Percentiles rank a stretch among this genome's conserved stretches.
Evolutionary conservation across 37 sponge, comb jelly and placozoan species (phyloP).

Genomic region (Beroe forskalii): DNA sequence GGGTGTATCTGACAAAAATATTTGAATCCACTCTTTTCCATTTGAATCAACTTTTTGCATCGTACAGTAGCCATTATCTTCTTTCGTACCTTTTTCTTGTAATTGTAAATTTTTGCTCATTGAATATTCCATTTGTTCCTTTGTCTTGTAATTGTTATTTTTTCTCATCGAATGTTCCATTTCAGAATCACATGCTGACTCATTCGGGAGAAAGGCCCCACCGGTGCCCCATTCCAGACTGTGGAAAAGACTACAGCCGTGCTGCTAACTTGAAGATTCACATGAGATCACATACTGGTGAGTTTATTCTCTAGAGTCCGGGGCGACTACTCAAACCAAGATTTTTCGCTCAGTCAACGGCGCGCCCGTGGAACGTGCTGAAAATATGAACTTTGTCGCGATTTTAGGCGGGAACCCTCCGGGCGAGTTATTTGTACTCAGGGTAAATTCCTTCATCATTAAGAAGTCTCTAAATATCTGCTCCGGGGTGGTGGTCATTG

Average conservation of each 20-base stretch:
- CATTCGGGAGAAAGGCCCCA: slow-evolving; percentile 17
- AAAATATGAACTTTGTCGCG: slow-evolving; percentile 31
- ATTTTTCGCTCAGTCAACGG: neutral
- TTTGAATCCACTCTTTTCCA: too few species aligned
- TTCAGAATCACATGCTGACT: slow-evolving; percentile 56
- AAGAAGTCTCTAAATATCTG: slow-evolving; percentile 36
- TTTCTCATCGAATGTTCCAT: slow-evolving; percentile 2
- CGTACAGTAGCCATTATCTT: too few species aligned
- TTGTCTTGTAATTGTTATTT: too few species aligned
- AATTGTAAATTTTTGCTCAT: too few species aligned
- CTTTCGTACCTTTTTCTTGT: too few species aligned
- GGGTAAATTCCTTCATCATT: slow-evolving; percentile 36
- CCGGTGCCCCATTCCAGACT: slow-evolving; percentile 31
- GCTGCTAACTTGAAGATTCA: slow-evolving; percentile 55
- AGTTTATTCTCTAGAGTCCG: neutral
- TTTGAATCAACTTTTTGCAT: too few species aligned
- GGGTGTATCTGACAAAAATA: too few species aligned
- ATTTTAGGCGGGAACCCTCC: slow-evolving; percentile 53
- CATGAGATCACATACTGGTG: slow-evolving; percentile 51
- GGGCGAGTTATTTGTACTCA: slow-evolving; percentile 41
- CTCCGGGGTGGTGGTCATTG: slow-evolving; percentile 49
- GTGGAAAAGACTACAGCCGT: slow-evolving; percentile 45
- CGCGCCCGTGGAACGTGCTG: neutral
- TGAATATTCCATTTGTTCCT: too few species aligned
- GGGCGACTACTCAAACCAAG: neutral